phyloP scores from a whole-genome alignment of 2,113 vertebrate genomes.

The Elgaria multicarinata region DNA sequence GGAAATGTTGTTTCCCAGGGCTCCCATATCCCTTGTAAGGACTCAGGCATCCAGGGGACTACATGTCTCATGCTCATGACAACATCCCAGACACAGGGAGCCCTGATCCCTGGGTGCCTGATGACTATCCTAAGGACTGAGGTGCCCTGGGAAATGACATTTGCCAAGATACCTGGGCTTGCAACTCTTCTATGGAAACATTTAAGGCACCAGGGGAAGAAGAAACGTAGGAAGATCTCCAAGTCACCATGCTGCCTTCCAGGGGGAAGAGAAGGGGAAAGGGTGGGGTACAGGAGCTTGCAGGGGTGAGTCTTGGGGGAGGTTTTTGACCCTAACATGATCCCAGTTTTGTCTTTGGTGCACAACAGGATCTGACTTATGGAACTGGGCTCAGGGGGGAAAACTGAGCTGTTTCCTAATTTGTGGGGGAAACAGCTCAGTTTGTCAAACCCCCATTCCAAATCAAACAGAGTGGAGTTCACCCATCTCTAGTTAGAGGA shows the following conservation, averaged over 20 bases:
- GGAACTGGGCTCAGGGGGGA: background rate
- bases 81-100: background rate
- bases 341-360: background rate
- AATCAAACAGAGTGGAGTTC: background rate
- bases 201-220: background rate
- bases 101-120: background rate
- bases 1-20: too few relatives aligned
- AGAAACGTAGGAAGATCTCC: background rate
- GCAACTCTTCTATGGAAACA: background rate
- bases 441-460: background rate
- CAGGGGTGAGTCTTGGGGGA: background rate
- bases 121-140: background rate
- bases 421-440: background rate
- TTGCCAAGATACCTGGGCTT: background rate
- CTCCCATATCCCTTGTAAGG: background rate
- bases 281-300: too few relatives aligned
- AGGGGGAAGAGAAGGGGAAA: background rate
- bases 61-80: background rate
- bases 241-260: background rate
- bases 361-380: background rate
- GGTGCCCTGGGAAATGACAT: background rate
- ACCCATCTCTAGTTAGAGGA: slow-evolving; percentile 16
- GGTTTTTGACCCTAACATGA: background rate
- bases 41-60: background rate
- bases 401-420: background rate